Evolutionary conservation across 2,113 vertebrate species (phyloP), one percentile per base, ranked within the genome.

Genomic region (Microcebus griseorufus): DNA sequence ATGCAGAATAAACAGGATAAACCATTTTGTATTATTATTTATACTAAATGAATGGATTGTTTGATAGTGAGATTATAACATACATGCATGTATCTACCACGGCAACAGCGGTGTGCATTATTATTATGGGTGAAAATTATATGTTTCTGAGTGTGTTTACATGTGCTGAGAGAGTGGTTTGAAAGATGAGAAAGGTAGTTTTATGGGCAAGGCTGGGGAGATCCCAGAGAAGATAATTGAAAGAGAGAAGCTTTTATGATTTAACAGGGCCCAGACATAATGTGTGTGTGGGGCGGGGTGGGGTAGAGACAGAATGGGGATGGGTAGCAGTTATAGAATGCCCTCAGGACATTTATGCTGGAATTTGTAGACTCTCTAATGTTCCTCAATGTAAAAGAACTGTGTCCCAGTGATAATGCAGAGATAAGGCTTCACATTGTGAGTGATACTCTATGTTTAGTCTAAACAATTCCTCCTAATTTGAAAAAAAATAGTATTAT

Each of bases 21-120:
- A 83, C 84, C 25, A 81, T 92, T 93, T 92, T 73, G 76, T 76
- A 81, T 97, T 92, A 88, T 91, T 97, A 82, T 85, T 82, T 76
- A 73, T 83, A 80, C 65, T 81, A 76, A 95, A 69, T 83, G 85
- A 83, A 70, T 9, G 2, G 27, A 27, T 20, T 85, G 51, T 78
- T 97, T 90, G 45, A 45, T n/a, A 79, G 88, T 53, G 88, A 94
- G 58, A 76, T 81, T 67, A 55, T 79, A 76, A 37, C 39, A 22
- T 27, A 18, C 3, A 9, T 39, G 20, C 20, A 23, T 80, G 39
- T 12, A 13, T 72, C 17, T 75, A 32, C 16, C 13, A 37, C 62
- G 14, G 17, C 6, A 6, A 60, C n/a, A 92, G 39, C 22, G 32
- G 12, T 45, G 60, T 42, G 37, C 64, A 79, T 88, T 93, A 90